Conservation (phyloP, 2,113 vertebrate species). For the Miniopterus natalensis region DNA sequence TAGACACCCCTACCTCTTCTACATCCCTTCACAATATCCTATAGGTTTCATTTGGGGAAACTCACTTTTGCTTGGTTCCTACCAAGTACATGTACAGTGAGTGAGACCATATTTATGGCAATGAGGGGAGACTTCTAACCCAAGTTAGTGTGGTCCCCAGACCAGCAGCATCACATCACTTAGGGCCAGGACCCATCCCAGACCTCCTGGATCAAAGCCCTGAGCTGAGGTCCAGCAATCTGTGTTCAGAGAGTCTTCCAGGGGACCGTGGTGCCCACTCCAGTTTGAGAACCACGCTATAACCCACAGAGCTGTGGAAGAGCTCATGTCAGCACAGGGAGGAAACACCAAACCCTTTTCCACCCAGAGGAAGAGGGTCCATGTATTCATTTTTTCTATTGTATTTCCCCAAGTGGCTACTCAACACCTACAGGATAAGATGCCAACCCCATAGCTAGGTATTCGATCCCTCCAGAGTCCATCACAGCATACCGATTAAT, state of each 20-base stretch:
- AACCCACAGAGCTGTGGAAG: background rate
- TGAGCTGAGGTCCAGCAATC: fast-evolving
- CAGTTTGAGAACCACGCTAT: background rate
- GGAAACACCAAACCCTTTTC: background rate
- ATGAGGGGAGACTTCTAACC: background rate
- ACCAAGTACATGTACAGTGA: background rate
- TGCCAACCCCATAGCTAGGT: background rate
- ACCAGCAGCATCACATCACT: background rate
- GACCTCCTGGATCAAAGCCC: background rate
- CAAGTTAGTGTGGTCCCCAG: background rate
- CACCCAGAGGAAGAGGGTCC: background rate
- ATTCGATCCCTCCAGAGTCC: background rate
- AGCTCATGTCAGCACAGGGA: background rate
- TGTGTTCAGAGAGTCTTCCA: background rate
- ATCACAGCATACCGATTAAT: background rate
- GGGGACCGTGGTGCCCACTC: too few relatives aligned
- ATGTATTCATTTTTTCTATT: background rate
- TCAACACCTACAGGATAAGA: background rate
- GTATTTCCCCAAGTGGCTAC: background rate
- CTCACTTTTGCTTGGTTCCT: background rate
- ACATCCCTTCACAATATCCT: background rate
- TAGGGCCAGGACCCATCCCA: background rate
- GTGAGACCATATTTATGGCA: background rate
- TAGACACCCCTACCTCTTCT: background rate
- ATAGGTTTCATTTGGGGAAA: background rate